phyloP scores from a whole-genome alignment of 1,140 invertebrate species.

The Megalopta genalis region DNA sequence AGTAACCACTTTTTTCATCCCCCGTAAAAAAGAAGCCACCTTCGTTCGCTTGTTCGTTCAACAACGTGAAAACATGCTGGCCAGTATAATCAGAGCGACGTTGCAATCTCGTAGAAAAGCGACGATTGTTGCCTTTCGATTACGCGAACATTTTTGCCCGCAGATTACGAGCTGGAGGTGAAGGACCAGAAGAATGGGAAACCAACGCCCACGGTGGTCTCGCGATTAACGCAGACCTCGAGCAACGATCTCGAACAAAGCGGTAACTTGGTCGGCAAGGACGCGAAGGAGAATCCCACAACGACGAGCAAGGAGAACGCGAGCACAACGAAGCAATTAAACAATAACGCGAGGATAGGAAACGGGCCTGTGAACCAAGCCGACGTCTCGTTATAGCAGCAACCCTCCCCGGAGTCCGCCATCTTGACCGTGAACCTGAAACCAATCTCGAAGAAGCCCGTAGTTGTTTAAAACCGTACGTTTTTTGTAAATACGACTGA shows the following conservation, averaged over 20 bases:
- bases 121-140: no score
- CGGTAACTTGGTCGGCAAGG: conserved; percentile 44
- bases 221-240: conserved; percentile 67
- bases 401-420: conserved; percentile 32
- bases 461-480: conserved; percentile 59
- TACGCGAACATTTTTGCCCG: background rate
- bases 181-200: conserved; percentile 67
- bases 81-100: background rate
- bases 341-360: conserved; percentile 66
- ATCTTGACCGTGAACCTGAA: conserved; percentile 62
- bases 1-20: no score
- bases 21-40: no score
- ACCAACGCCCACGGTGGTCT: conserved; percentile 44
- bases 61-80: no score
- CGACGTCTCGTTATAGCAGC: conserved; percentile 72
- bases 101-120: no score
- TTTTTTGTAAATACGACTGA: conserved; percentile 45
- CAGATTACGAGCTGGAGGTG: conserved; percentile 70
- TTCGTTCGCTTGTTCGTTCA: no score
- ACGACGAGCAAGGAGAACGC: conserved; percentile 60
- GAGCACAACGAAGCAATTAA: conserved; percentile 51
- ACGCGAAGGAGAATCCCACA: conserved; percentile 54
- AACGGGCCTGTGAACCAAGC: conserved; percentile 71
- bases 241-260: conserved; percentile 60
- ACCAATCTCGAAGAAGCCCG: conserved; percentile 67